Evolutionary conservation across 1,140 invertebrate species (phyloP), one percentile per base, ranked within the genome.

Genomic region (Halictus rubicundus): DNA sequence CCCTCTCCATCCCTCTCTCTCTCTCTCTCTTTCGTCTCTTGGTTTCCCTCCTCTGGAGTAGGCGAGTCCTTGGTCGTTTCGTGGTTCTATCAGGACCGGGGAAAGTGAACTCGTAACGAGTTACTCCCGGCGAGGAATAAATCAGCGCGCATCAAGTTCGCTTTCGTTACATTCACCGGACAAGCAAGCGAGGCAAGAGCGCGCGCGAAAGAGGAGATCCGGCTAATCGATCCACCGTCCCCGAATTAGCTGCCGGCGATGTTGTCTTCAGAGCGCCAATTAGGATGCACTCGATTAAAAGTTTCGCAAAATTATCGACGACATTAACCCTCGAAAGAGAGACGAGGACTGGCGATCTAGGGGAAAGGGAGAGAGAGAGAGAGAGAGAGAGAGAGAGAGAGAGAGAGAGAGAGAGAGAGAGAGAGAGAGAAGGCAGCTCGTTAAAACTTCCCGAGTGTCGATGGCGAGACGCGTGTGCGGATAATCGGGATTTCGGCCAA

Each of bases 51-150:
- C 42, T 46, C 23, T 16, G n/a, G 39, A 23, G 78, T 64, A 77
- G 78, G 69, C 68, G 78, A 85, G 83, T 85, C 83, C 82, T 85
- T 68, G 77, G 83, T 84, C 59, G 82, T 78, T 69, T 65, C 75
- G 82, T 85, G 82, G 83, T 84, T 84, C 83, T 80, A 84, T 70
- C 82, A 80, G 82, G 78, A 73, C 72, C 27, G 63, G 82, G 59
- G 83, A 85, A 85, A 85, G 83, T 85, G 83, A 85, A 84, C 83
- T 85, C 82, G 83, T 85, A 84, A 84, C 83, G 83, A 85, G 82
- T 85, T 84, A 84, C 82, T 84, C 82, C 78, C 72, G 75, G 60
- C 83, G 70, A 81, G 61, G 83, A 85, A 85, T 85, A 85, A 85
- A 85, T 85, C 82, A 85, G 84, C 83, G 82, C 82, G 72, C 78